Conservation (phyloP, 1,140 invertebrate genomes). For the Brachionus plicatilis region DNA sequence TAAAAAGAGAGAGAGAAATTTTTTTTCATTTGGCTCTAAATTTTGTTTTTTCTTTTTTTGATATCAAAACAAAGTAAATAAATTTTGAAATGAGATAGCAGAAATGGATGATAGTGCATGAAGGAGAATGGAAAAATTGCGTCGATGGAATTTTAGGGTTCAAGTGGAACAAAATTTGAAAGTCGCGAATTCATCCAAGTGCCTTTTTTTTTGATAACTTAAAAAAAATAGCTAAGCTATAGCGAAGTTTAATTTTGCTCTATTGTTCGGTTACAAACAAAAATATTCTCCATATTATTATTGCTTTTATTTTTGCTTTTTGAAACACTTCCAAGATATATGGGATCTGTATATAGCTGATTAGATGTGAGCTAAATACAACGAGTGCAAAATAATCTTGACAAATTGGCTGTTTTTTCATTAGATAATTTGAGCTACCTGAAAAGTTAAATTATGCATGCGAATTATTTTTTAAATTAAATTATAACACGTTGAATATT, state of each 20-base stretch:
- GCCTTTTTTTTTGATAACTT: neutral
- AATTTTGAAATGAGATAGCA: neutral
- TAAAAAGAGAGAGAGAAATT: neutral
- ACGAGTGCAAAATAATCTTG: neutral
- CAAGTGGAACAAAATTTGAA: neutral
- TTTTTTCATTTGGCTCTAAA: neutral
- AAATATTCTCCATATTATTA: constrained; percentile 2
- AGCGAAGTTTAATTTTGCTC: neutral
- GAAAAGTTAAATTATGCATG: neutral
- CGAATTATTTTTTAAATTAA: neutral
- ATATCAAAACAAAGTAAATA: neutral
- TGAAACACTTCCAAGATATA: neutral
- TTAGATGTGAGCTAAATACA: neutral
- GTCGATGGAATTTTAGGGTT: neutral
- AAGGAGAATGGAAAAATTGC: neutral
- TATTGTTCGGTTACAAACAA: neutral
- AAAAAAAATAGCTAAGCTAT: neutral
- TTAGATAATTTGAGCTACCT: neutral
- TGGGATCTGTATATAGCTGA: neutral
- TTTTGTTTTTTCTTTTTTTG: neutral
- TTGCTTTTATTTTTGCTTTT: neutral
- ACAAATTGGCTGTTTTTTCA: neutral
- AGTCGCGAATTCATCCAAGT: neutral
- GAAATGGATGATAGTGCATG: neutral
- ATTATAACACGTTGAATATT: neutral